Evolutionary conservation across 2,888 invertebrate genomes (phyloP), one percentile per base, ranked within the genome.

Genomic region (Cosmia trapezina): DNA sequence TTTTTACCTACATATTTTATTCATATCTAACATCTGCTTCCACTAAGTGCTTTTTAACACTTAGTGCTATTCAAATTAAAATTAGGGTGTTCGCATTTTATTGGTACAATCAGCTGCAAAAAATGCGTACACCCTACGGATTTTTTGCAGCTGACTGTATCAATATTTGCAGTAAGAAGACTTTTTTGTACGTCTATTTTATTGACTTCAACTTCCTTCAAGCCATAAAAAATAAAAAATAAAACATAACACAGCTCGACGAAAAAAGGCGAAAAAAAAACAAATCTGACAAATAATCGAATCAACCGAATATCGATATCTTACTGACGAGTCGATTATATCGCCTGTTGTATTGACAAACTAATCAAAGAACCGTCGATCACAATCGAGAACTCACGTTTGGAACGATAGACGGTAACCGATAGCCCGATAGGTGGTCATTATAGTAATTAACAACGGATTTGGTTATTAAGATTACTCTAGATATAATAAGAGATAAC

Each of bases 311-410:
- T 22, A 57, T 56, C 28, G 43, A 71, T 63, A 45, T n/a, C 49
- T 43, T 37, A 47, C n/a, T 0, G 47, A 54, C 17, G 51, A 67
- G 56, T 60, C 33, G 64, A 79, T 79, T 41, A 67, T 12, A 53
- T 64, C 37, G 4, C 12, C 43, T 33, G 22, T 54, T 33, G 3
- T 56, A 33, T 59, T 66, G 63, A 57, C 47, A 79, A 28, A 47
- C 41, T 43, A 17, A 68, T 33, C 0, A 64, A 14, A 62, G 2
- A 41, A 72, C n/a, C n/a, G 14, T 53, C 8, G 14, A 64, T 56
- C 12, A 7, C 17, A 47, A 70, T 67, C 63, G 11, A 49, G 9
- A 65, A n/a, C n/a, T 57, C 53, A 62, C 43, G 17, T 66, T 57
- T 43, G 22, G 2, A 63, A 37, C n/a, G n/a, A n/a, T n/a, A n/a